These are phyloP conservation scores for Centropristis striata DNA, from an alignment of 2,113 vertebrate species.

Conservation along the genomic window DNA sequence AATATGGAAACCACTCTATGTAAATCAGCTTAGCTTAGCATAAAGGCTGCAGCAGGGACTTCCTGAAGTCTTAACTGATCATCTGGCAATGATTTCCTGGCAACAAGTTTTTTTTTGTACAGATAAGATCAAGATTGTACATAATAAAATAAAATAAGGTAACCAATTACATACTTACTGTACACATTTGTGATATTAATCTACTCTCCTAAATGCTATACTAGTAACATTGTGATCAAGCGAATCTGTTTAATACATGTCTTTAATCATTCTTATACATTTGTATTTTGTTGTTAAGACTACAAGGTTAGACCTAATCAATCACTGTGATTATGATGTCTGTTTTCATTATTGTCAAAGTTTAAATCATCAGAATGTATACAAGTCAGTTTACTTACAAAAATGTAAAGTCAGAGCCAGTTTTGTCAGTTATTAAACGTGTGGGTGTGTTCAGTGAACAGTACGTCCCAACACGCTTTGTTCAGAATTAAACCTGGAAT, in stretches of 20 bases:
- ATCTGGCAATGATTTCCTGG: not conserved
- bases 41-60: not conserved
- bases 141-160: no score
- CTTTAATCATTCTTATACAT: no score
- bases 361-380: slow-evolving; percentile 1
- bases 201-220: no score
- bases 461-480: not conserved
- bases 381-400: not conserved
- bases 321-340: not conserved
- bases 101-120: not conserved
- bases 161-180: not conserved
- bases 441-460: slow-evolving; percentile 11
- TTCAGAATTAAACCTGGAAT: slow-evolving; percentile 38
- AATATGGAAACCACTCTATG: slow-evolving; percentile 8
- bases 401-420: not conserved
- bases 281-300: no score
- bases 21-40: not conserved
- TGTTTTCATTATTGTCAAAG: not conserved
- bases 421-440: slow-evolving; percentile 23
- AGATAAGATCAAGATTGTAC: not conserved
- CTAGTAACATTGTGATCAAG: not conserved
- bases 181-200: not conserved
- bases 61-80: not conserved
- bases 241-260: not conserved
- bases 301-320: not conserved